A percentile compares a stretch with the other conserved stretches of the same genome.
Conservation (phyloP, 2,113 vertebrate species). For the Suricata suricatta region DNA sequence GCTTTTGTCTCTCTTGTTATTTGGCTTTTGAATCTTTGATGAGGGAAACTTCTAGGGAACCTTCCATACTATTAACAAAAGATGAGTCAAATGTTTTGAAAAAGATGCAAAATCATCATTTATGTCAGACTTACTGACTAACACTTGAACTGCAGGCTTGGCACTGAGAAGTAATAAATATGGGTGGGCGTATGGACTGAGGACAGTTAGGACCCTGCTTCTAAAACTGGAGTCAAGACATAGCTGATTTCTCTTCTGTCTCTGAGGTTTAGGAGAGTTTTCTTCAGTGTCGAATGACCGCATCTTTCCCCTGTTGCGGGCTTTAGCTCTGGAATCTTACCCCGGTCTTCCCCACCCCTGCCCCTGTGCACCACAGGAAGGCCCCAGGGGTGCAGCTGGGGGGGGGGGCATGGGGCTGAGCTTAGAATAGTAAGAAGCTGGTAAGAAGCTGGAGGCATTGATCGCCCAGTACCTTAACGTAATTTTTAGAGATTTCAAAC, state of each 20-base stretch:
- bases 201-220: not conserved
- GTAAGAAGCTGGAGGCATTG: not conserved
- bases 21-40: not conserved
- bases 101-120: slow-evolving; percentile 17
- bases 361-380: not conserved
- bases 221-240: not conserved
- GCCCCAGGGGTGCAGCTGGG: no score
- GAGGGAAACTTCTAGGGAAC: not conserved
- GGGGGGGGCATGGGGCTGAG: not conserved
- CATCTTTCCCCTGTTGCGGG: not conserved
- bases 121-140: slow-evolving; percentile 17
- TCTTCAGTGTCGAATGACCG: not conserved
- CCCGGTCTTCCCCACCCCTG: accelerated
- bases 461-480: not conserved
- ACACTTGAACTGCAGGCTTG: not conserved
- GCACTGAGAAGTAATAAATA: not conserved
- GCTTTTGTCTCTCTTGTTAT: not conserved
- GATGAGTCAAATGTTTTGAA: slow-evolving; percentile 29
- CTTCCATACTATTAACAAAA: not conserved
- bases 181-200: no score
- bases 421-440: not conserved
- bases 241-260: not conserved
- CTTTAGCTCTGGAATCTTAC: not conserved
- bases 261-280: not conserved
- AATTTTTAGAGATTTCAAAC: not conserved